These are phyloP conservation scores for Onychostoma macrolepis DNA, from an alignment of 2,113 vertebrate genomes.

Conservation along the genomic window DNA sequence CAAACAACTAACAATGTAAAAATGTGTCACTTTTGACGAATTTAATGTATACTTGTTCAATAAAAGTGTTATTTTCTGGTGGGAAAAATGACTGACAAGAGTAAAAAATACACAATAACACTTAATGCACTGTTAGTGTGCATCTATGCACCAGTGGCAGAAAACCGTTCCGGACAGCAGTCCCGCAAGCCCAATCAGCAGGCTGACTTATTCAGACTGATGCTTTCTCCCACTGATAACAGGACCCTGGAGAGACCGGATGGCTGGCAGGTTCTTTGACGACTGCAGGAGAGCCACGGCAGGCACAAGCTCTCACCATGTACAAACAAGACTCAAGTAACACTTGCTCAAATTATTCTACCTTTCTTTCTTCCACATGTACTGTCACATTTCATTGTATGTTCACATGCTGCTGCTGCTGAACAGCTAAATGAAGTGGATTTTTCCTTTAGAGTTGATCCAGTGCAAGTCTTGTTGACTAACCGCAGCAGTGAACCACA, in stretches of 20 bases:
- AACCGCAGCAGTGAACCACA: conserved; percentile 11
- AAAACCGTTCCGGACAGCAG: background rate
- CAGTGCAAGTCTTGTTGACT: background rate
- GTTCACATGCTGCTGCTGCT: background rate
- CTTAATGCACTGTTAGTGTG: background rate
- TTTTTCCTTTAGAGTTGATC: conserved; percentile 19
- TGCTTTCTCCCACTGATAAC: background rate
- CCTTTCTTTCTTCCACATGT: background rate
- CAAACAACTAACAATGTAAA: background rate
- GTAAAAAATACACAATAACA: background rate
- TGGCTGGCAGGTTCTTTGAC: background rate
- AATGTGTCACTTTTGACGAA: background rate
- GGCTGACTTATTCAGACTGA: conserved; percentile 2
- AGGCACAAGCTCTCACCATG: background rate
- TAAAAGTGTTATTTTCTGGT: background rate
- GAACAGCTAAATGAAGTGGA: background rate
- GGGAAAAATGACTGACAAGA: background rate
- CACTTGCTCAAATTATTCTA: background rate
- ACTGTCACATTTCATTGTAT: background rate
- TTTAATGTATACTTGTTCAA: background rate
- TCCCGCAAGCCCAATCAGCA: background rate
- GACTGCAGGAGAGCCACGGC: background rate
- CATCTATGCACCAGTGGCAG: background rate
- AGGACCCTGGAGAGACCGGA: background rate
- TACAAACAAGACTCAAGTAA: background rate